Base-by-base conservation (phyloP, 2,888 invertebrate genomes). In the Meliscaeva auricollis region DNA sequence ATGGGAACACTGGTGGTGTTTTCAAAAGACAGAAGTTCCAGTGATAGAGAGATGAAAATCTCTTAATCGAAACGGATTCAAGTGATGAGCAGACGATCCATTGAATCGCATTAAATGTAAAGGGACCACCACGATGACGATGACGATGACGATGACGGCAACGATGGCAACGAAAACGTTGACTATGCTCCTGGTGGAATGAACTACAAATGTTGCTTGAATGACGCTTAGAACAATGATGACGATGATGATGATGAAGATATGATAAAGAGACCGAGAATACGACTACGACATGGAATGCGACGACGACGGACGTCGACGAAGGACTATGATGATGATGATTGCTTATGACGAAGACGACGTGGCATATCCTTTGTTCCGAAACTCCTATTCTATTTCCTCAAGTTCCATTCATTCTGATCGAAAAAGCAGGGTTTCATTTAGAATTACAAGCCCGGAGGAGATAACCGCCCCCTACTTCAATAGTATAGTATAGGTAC, bases 51-150 rank as follows among this genome's bases (percentile, higher is more conserved):
- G 73, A 85, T 85, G 85, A 52, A 73, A 85, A 85, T 85, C 85
- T 85, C 85, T 85, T 85, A 85, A 85, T 85, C 85, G 85, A 85
- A 85, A 85, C 44, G 81, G 81, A 85, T 81, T 85, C 81, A 76
- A 81, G 81, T 81, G 81, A 85, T 81, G 85, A 81, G 62, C 81
- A 85, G 81, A 69, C 76, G 76, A 77, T 81, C 85, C 85, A 81
- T 81, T 77, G 80, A 81, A 81, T 85, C 81, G 22, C 81, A 85
- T 81, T 85, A 85, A 81, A 85, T 81, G 81, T 62, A 77, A 69
- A 83, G 48, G 64, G 79, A 73, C 60, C 70, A 81, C 73, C 22
- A 54, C 13, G 32, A 50, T 15, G 50, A 69, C 22, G 26, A 60
- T 48, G 20, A 26, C 35, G 20, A 35, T 35, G 5, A 41, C 9